These are phyloP conservation scores for Rousettus madagascariensis DNA, from an alignment of 2,797 vertebrate species.

Conservation along the genomic window DNA sequence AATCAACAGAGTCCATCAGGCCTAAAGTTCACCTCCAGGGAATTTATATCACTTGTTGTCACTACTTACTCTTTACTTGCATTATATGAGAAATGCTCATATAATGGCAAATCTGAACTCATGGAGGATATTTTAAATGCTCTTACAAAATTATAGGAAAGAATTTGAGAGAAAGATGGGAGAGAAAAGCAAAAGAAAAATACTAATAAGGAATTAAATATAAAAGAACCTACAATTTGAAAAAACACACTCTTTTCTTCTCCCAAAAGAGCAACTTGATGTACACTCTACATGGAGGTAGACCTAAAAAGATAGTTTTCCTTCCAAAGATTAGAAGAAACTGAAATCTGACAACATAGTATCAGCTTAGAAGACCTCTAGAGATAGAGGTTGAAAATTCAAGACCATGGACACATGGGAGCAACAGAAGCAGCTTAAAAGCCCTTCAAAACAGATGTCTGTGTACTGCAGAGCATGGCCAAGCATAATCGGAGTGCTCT, in stretches of 20 bases:
- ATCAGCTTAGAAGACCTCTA: background rate
- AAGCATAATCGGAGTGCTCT: background rate
- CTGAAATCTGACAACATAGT: background rate
- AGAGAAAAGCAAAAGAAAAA: background rate
- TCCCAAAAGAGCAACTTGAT: background rate
- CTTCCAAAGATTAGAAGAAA: background rate
- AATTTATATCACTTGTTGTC: background rate
- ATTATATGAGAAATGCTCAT: slow-evolving; percentile 23
- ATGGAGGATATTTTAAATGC: slow-evolving; percentile 10
- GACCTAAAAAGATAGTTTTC: background rate
- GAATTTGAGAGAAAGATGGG: background rate
- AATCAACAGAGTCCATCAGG: background rate
- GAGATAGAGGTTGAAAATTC: background rate
- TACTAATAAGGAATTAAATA: background rate
- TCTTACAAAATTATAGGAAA: background rate
- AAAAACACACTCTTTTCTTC: background rate
- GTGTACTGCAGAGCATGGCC: background rate
- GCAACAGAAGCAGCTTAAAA: background rate
- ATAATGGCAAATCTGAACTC: slow-evolving; percentile 1
- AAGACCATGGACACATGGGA: background rate
- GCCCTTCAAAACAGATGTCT: background rate
- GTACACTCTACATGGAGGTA: background rate
- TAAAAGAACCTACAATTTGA: background rate
- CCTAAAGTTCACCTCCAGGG: background rate
- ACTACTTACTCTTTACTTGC: background rate